Conservation (phyloP, 2,113 vertebrate species). For the Amphiprion ocellaris region DNA sequence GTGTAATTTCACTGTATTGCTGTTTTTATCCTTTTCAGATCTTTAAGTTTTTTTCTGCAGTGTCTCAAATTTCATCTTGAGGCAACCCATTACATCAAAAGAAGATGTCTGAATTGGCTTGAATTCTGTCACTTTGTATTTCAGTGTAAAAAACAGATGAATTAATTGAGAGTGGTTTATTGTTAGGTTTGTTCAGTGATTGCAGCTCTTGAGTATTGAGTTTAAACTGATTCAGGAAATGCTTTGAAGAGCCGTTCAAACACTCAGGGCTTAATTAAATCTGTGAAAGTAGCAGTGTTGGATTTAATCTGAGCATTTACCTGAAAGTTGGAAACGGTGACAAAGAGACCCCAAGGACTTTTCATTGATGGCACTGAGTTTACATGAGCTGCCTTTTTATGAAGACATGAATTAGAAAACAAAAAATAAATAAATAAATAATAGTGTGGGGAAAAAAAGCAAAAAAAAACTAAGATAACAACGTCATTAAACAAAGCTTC, state of each 20-base stretch:
- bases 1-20: slow-evolving; percentile 36
- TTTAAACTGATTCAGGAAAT: slow-evolving; percentile 5
- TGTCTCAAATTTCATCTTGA: slow-evolving; percentile 10
- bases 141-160: neutral
- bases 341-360: neutral
- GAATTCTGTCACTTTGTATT: neutral
- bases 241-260: slow-evolving; percentile 12
- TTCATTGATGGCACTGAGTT: neutral
- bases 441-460: slow-evolving; percentile 5
- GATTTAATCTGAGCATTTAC: slow-evolving; percentile 10
- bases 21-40: slow-evolving; percentile 16
- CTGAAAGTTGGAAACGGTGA: slow-evolving; percentile 6
- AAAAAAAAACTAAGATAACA: neutral
- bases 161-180: neutral
- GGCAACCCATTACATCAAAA: neutral
- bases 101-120: neutral
- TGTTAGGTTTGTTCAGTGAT: neutral
- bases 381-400: slow-evolving; percentile 12
- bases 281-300: neutral
- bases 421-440: neutral
- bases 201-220: slow-evolving; percentile 1
- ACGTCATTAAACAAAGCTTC: slow-evolving; percentile 2
- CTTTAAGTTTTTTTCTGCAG: neutral
- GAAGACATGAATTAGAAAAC: slow-evolving; percentile 39
- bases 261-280: slow-evolving; percentile 22